These are phyloP conservation scores for Pachycephus smyrnensis DNA, from an alignment of 2,888 invertebrate species.

Conservation along the genomic window DNA sequence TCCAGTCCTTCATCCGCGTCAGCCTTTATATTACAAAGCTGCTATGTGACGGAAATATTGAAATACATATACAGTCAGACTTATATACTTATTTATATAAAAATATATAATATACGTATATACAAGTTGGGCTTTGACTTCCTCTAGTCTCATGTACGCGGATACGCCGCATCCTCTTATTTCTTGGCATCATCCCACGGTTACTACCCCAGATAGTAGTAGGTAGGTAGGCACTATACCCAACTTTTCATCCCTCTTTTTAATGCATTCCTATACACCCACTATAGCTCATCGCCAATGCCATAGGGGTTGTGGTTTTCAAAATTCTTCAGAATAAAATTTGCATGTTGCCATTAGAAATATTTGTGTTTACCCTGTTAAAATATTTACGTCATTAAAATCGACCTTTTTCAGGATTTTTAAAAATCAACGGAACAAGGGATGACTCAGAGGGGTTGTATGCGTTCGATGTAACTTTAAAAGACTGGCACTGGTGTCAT, in stretches of 20 bases:
- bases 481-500: no score
- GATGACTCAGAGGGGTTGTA: background rate
- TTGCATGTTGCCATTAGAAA: background rate
- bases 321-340: background rate
- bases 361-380: background rate
- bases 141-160: no score
- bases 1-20: background rate
- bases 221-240: background rate
- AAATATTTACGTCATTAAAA: background rate
- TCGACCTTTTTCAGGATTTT: background rate
- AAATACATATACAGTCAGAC: conserved; percentile 20
- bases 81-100: no score
- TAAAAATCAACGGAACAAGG: background rate
- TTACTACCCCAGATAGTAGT: background rate
- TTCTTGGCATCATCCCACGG: background rate
- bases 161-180: background rate
- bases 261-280: background rate
- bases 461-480: no score
- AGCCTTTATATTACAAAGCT: conserved; percentile 6
- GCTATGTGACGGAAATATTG: conserved; percentile 46
- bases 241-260: background rate
- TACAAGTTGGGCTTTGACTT: no score
- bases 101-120: no score
- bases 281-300: background rate
- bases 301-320: background rate